These are phyloP conservation scores for Neotoma lepida DNA, from an alignment of 2,113 vertebrate species.

Conservation along the genomic window DNA sequence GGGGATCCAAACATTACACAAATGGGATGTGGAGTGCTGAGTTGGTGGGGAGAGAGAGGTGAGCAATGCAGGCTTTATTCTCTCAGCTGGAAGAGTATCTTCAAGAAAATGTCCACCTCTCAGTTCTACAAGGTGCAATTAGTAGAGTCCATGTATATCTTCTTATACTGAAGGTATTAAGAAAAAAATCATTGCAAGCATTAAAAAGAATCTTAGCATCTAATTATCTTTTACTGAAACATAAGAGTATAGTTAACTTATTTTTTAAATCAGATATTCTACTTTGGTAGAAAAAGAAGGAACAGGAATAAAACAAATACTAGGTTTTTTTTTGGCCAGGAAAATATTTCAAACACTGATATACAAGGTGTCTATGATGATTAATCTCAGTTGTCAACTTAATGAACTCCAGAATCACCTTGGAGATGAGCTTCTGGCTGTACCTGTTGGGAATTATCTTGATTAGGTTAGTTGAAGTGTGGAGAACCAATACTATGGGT, in stretches of 20 bases:
- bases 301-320: background rate
- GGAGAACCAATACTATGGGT: background rate
- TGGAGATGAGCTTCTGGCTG: background rate
- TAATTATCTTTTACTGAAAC: conserved; percentile 46
- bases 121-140: background rate
- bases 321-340: conserved; percentile 8
- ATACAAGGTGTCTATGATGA: background rate
- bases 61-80: background rate
- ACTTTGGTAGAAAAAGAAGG: background rate
- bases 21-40: background rate
- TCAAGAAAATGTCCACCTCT: conserved; percentile 29
- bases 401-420: background rate
- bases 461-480: background rate
- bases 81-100: conserved; percentile 19
- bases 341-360: conserved; percentile 45
- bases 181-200: conserved; percentile 24
- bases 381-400: background rate
- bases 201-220: conserved; percentile 7
- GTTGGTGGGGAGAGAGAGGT: background rate
- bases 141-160: conserved; percentile 11
- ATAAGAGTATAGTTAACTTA: conserved; percentile 23
- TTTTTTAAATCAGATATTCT: conserved; percentile 24
- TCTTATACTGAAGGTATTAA: conserved; percentile 32
- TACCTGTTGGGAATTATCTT: background rate
- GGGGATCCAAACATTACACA: background rate